Conservation (phyloP, 2,888 invertebrate genomes). For the Synanthedon vespiformis region DNA sequence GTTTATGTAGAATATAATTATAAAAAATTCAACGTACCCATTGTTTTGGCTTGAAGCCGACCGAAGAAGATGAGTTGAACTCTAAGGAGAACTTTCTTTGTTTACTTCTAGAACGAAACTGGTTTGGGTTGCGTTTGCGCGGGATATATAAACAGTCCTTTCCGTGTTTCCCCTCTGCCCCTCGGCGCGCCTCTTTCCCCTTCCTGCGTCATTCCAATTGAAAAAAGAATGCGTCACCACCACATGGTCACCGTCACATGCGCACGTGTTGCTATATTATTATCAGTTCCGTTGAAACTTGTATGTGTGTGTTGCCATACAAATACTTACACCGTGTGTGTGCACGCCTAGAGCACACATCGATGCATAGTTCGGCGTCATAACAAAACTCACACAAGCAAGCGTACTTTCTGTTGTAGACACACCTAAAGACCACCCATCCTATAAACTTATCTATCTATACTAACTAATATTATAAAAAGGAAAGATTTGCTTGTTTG, state of each 20-base stretch:
- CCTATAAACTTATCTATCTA: too few species aligned
- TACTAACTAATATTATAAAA: too few species aligned
- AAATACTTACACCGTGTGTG: too few species aligned
- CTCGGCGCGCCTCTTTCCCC: conserved; percentile 11
- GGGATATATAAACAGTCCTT: conserved; percentile 48
- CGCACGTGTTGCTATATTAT: neutral
- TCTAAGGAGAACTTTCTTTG: conserved; percentile 35
- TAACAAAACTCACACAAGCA: conserved; percentile 9
- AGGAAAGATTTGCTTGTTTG: too few species aligned
- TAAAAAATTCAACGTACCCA: conserved; percentile 44
- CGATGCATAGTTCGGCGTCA: conserved; percentile 8
- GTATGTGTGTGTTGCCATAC: neutral
- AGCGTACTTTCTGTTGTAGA: conserved; percentile 1
- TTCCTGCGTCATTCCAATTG: conserved; percentile 42
- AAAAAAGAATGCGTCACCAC: neutral
- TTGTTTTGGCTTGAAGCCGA: conserved; percentile 36
- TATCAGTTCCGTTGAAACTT: neutral
- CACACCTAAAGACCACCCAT: too few species aligned
- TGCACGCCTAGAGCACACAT: neutral
- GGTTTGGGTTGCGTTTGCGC: conserved; percentile 36
- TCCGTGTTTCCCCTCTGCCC: conserved; percentile 19
- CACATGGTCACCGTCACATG: neutral
- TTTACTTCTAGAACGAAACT: conserved; percentile 55
- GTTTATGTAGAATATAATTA: neutral
- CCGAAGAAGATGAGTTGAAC: conserved; percentile 17